Base-by-base conservation (phyloP, 2,113 vertebrate genomes). In the Acrocephalus arundinaceus region DNA sequence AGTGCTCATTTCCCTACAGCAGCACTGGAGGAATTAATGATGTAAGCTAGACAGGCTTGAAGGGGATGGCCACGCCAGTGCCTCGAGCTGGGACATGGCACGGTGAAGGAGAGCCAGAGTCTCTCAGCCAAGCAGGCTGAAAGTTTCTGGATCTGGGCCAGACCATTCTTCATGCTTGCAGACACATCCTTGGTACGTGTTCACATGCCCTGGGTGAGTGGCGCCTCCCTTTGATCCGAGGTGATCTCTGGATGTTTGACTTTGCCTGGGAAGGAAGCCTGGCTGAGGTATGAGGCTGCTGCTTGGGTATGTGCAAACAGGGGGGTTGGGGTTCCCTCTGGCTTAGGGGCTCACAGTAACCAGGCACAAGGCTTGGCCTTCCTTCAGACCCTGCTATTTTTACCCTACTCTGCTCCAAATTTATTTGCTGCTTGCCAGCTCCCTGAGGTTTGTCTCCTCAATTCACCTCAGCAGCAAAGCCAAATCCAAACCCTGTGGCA, bases 121-220 rank as follows among this genome's bases (percentile, higher is more conserved):
- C 76, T 6, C 1, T n/a, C 37, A 62, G 51, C 46, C 81, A 62
- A 70, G 37, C 41, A 74, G 70, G 37, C 46, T 74, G 65, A 31
- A 71, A 49, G 10, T 20, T 28, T 23, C 48, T n/a, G 78, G 31
- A 5, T 37, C 25, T 49, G 43, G 20, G 57, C n/a, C 33, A 74
- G 43, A 21, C 39, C 28, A 9, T 23, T 66, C 37, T 31, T 66
- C 9, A 5, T 2, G 6, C 57, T 55, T 82, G 37, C 52, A 67
- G 52, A 75, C 54, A 51, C 23, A 39, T 52, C 41, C 37, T 45
- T 43, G 72, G 45, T 19, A 27, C 17, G 58, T 45, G 51, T 43
- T 67, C 2, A 2, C 52, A 15, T 2, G 1, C 22, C 14, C 15
- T 13, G 75, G n/a, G 19, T 1, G 6, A 71, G 66, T 0, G 37